Conservation (phyloP, 2,113 vertebrate species). For the Galemys pyrenaicus region DNA sequence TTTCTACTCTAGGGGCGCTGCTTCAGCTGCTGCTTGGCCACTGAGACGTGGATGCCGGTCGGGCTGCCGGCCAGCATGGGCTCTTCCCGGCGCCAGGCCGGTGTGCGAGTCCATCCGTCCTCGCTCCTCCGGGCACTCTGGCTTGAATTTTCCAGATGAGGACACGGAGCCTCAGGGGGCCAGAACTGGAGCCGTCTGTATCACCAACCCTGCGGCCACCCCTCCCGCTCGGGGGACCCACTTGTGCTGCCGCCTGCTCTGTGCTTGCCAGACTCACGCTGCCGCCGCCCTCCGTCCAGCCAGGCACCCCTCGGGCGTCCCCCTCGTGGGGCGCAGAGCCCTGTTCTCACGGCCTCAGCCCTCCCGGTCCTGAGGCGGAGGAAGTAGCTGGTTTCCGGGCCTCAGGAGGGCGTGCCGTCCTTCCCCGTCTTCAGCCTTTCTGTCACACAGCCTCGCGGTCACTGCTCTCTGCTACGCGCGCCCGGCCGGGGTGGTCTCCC, state of each 20-base stretch:
- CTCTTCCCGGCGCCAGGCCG: not conserved
- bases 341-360: not conserved
- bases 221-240: too few relatives aligned
- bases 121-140: not conserved
- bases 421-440: not conserved
- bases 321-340: not conserved
- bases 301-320: too few relatives aligned
- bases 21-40: not conserved
- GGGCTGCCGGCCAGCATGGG: not conserved
- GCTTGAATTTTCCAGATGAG: not conserved
- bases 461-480: not conserved
- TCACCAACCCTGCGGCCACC: fast-evolving
- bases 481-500: fast-evolving
- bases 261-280: not conserved
- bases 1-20: not conserved
- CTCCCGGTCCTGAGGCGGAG: not conserved
- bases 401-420: too few relatives aligned
- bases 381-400: not conserved
- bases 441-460: not conserved
- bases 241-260: too few relatives aligned
- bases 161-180: not conserved
- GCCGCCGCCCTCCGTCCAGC: not conserved
- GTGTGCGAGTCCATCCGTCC: not conserved
- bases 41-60: too few relatives aligned
- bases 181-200: not conserved